Conservation (phyloP, 37 sponge, comb jelly and placozoan genomes). For the Halisarca cf. caerulea region DNA sequence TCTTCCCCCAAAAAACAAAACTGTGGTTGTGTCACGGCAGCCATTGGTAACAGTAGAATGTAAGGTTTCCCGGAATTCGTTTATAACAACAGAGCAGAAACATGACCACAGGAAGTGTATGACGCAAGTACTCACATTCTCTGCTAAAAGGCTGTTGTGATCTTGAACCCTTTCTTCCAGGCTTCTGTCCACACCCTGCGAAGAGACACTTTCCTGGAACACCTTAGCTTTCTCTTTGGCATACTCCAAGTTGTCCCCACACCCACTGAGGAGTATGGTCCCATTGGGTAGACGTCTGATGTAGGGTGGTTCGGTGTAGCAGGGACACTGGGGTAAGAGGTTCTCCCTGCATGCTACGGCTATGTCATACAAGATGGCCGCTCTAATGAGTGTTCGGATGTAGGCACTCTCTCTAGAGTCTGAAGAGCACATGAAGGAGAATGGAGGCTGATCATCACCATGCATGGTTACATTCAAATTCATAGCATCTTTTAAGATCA, state of each 20-base stretch:
- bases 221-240: background rate
- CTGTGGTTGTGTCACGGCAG: too few relatives aligned
- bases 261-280: background rate
- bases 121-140: background rate
- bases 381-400: background rate
- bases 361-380: background rate
- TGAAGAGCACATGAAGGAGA: too few relatives aligned
- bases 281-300: background rate
- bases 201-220: too few relatives aligned
- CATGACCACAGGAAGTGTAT: too few relatives aligned
- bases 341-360: conserved; percentile 6
- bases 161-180: background rate
- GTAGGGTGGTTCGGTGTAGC: conserved; percentile 1
- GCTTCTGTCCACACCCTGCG: background rate
- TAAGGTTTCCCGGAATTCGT: too few relatives aligned
- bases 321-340: background rate
- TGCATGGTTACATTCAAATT: too few relatives aligned
- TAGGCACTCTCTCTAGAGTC: background rate
- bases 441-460: too few relatives aligned
- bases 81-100: too few relatives aligned
- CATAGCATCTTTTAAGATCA: too few relatives aligned
- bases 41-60: too few relatives aligned
- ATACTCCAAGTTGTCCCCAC: conserved; percentile 10
- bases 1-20: too few relatives aligned
- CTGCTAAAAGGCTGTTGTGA: background rate